phyloP scores from a whole-genome alignment of 2,113 vertebrate genomes.

The Myxocyprinus asiaticus region DNA sequence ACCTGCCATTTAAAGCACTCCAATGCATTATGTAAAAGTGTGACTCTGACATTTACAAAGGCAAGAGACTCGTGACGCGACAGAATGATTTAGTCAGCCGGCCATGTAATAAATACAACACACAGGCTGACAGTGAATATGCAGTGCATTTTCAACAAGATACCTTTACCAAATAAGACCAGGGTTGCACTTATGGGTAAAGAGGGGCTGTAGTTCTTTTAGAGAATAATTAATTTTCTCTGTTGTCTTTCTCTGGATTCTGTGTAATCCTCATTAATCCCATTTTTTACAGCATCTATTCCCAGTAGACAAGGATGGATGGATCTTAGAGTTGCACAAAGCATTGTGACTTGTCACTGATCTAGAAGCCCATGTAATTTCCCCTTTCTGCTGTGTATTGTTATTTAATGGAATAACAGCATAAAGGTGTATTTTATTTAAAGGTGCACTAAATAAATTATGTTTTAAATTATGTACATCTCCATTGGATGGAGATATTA shows the following conservation, averaged over 20 bases:
- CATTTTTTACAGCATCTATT: conserved; percentile 27
- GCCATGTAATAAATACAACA: conserved; percentile 37
- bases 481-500: no score
- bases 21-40: conserved; percentile 40
- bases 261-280: conserved; percentile 46
- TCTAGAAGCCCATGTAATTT: conserved; percentile 23
- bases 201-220: conserved; percentile 16
- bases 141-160: conserved; percentile 26
- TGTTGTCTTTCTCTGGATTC: conserved; percentile 32
- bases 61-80: conserved; percentile 24
- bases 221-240: conserved; percentile 37
- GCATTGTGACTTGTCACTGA: conserved; percentile 17
- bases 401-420: not conserved
- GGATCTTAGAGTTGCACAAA: conserved; percentile 27
- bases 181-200: not conserved
- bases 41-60: conserved; percentile 48
- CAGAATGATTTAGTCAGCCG: conserved; percentile 32
- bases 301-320: conserved; percentile 36
- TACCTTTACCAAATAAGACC: not conserved
- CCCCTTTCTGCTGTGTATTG: not conserved
- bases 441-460: not conserved
- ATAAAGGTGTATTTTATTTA: not conserved
- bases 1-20: conserved; percentile 39
- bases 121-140: conserved; percentile 18
- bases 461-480: no score